phyloP scores from a whole-genome alignment of 23 tunicate species.

The Botrylloides violaceus region DNA sequence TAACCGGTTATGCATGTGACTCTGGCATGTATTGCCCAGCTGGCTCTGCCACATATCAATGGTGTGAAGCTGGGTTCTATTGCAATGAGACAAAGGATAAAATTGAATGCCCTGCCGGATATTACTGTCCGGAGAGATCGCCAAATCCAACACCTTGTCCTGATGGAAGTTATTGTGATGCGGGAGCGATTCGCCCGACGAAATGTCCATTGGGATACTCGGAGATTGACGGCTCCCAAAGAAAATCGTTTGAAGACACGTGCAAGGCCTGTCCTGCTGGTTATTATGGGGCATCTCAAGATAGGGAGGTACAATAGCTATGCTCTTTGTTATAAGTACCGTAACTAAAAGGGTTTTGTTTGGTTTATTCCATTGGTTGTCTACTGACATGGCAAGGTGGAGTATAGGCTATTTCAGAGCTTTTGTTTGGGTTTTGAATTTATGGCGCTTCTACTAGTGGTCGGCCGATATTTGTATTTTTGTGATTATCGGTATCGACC shows the following conservation, averaged over 20 bases:
- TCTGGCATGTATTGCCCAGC: conserved; percentile 69
- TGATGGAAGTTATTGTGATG: conserved; percentile 62
- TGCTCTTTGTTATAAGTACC: background rate
- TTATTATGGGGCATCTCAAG: conserved; percentile 52
- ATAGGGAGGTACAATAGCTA: conserved; percentile 43
- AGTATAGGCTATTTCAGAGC: too few species aligned
- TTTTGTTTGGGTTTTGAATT: too few species aligned
- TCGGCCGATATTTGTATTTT: too few species aligned
- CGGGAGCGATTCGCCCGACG: conserved; percentile 19
- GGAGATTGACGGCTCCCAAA: conserved; percentile 48
- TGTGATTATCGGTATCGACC: too few species aligned
- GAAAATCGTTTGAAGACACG: conserved; percentile 58
- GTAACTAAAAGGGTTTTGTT: background rate
- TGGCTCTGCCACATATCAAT: conserved; percentile 38
- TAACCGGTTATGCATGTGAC: conserved; percentile 70
- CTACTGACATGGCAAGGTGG: too few species aligned
- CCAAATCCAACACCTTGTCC: conserved; percentile 73
- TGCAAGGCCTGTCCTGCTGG: conserved; percentile 79
- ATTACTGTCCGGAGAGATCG: conserved; percentile 74
- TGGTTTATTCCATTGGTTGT: conserved; percentile 1
- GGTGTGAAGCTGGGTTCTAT: conserved; percentile 79
- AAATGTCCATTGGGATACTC: conserved; percentile 87
- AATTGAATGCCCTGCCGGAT: conserved; percentile 50
- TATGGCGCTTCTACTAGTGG: too few species aligned
- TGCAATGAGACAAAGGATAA: conserved; percentile 62